Percentiles rank a stretch among this genome's conserved stretches.
phyloP scores from a whole-genome alignment of 1,140 invertebrate species.

The Armadillidium nasatum region DNA sequence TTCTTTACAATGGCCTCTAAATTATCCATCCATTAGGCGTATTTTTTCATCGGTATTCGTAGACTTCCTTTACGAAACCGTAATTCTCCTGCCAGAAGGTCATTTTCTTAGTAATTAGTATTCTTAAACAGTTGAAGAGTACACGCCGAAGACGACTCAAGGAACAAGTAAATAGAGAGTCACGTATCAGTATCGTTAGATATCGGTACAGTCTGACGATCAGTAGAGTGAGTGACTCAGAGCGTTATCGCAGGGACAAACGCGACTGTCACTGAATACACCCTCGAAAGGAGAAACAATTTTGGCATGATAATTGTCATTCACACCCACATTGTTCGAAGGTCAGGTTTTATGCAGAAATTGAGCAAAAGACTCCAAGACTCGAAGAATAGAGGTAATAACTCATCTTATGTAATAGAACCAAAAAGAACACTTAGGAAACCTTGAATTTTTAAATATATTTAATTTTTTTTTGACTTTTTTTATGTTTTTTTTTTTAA shows the following conservation, averaged over 20 bases:
- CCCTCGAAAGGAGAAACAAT: background rate
- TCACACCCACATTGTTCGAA: background rate
- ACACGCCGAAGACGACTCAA: background rate
- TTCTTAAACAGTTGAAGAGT: too few relatives aligned
- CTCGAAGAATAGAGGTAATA: too few relatives aligned
- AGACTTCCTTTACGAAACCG: constrained; percentile 46
- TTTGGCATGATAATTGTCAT: background rate
- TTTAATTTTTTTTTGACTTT: too few relatives aligned
- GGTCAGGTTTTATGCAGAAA: too few relatives aligned
- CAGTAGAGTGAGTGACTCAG: background rate
- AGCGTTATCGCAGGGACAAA: background rate
- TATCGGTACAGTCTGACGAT: background rate
- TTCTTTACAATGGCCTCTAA: constrained; percentile 46
- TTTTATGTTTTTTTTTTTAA: too few relatives aligned
- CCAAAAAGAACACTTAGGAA: too few relatives aligned
- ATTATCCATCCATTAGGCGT: constrained; percentile 47
- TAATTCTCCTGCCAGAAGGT: constrained; percentile 47
- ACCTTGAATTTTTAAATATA: too few relatives aligned
- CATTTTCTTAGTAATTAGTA: constrained; percentile 40
- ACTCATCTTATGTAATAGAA: too few relatives aligned
- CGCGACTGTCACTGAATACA: background rate
- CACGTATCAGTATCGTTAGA: background rate
- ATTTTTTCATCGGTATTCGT: constrained; percentile 45
- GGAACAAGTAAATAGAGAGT: background rate
- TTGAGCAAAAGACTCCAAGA: too few relatives aligned